Base-by-base conservation (phyloP, 37 sponge, comb jelly and placozoan species). In the Geodia barretti region DNA sequence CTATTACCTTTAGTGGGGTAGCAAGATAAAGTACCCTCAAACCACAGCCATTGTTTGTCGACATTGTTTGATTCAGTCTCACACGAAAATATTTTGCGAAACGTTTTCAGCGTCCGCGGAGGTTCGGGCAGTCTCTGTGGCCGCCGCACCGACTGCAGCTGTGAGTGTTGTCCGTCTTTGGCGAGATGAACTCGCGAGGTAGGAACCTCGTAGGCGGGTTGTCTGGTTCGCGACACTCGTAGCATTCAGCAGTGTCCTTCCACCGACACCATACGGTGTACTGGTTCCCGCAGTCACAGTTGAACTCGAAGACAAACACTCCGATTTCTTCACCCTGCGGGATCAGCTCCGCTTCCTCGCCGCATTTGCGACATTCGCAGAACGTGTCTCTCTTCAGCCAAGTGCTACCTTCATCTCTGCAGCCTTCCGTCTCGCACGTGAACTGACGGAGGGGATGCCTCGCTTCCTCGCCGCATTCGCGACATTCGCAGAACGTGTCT, bases 81-180 rank as follows among this genome's bases (percentile, higher is more conserved):
- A n/a, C n/a, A n/a, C n/a, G n/a, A n/a, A n/a, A n/a, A n/a, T n/a
- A n/a, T n/a, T n/a, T n/a, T n/a, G n/a, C n/a, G n/a, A n/a, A n/a
- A n/a, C n/a, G n/a, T n/a, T n/a, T n/a, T n/a, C n/a, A n/a, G n/a
- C n/a, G n/a, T n/a, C n/a, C n/a, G n/a, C n/a, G 62, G 43, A 63
- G 62, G 31, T 86, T 79, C 24, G 80, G 75, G 61, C 87, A 86
- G 68, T 74, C 32, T 0, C 74, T 60, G 32, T 42, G 37, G 3
- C 87, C 87, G 66, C 74, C 42, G 38, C 87, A 86, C 29, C n/a
- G 47, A 30, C 72, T 74, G 29, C 87, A 86, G 38, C 35, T 67
- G 75, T 86, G 87, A 1, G 39, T 65, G 54, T 73, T 64, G 24
- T 67, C 66, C 0, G 87, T 41, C 42, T 66, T 65, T 21, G 31